Conservation (phyloP, 2,113 vertebrate species). For the Tursiops truncatus region DNA sequence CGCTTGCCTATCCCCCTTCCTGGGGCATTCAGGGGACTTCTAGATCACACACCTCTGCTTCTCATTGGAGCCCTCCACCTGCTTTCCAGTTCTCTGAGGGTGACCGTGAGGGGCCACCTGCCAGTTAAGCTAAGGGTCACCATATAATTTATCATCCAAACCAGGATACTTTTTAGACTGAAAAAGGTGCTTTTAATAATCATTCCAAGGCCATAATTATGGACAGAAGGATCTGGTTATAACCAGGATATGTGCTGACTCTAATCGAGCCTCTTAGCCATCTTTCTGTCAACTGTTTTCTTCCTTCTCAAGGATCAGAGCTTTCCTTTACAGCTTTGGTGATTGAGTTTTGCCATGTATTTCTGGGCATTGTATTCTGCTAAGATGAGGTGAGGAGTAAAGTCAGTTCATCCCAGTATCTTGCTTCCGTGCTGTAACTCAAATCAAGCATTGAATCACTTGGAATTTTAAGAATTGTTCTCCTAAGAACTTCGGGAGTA, state of each 20-base stretch:
- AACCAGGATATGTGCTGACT: background rate
- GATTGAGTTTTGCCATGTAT: background rate
- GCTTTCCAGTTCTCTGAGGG: background rate
- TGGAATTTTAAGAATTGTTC: background rate
- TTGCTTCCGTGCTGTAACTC: background rate
- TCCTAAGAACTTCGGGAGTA: background rate
- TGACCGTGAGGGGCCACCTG: background rate
- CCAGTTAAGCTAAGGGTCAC: background rate
- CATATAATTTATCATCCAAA: background rate
- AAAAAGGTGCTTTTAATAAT: background rate
- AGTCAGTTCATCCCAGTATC: background rate
- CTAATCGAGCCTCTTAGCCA: background rate
- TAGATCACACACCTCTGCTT: background rate
- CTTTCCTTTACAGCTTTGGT: background rate
- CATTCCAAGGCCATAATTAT: background rate
- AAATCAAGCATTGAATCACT: background rate
- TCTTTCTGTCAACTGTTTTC: background rate
- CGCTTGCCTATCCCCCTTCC: accelerated
- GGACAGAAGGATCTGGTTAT: background rate
- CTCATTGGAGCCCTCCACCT: background rate
- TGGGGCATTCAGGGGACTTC: background rate
- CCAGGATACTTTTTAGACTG: background rate
- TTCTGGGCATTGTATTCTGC: background rate
- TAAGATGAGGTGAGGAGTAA: background rate
- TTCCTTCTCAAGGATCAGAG: background rate